Evolutionary conservation across 2,888 invertebrate genomes (phyloP).

Genomic region (Plebejus melissa): DNA sequence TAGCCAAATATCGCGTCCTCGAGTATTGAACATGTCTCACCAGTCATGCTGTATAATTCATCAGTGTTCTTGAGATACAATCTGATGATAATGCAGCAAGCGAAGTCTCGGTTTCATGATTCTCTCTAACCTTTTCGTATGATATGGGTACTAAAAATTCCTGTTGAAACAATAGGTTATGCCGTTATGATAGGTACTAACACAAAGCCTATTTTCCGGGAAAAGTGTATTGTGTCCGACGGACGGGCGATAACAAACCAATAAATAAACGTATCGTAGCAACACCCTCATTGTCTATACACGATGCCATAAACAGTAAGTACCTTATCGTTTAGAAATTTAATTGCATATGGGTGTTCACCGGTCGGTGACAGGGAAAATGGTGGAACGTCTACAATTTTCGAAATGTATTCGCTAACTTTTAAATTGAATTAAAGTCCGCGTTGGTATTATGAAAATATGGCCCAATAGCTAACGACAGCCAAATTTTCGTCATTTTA

Average conservation of each 20-base stretch:
- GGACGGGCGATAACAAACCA: not conserved
- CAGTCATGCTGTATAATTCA: no score
- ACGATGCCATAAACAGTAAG: not conserved
- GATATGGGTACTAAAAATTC: no score
- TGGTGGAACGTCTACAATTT: not conserved
- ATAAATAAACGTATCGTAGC: slow-evolving; percentile 13
- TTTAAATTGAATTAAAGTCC: no score
- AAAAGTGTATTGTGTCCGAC: not conserved
- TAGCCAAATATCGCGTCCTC: no score
- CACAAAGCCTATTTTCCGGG: not conserved
- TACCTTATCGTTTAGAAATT: slow-evolving; percentile 14
- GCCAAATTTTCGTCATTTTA: no score
- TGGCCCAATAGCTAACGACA: no score
- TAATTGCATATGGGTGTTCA: slow-evolving; percentile 20
- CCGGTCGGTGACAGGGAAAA: slow-evolving; percentile 10
- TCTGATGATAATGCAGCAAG: no score
- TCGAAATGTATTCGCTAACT: not conserved
- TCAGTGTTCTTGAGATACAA: no score
- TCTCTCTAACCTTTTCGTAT: no score
- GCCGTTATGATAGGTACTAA: not conserved
- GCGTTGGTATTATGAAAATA: no score
- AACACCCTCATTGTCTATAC: slow-evolving; percentile 24
- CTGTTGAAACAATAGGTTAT: not conserved
- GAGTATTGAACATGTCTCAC: no score
- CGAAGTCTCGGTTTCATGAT: no score